These are phyloP conservation scores for Zenarchopterus dispar DNA, from an alignment of 2,797 vertebrate genomes.

Conservation along the genomic window DNA sequence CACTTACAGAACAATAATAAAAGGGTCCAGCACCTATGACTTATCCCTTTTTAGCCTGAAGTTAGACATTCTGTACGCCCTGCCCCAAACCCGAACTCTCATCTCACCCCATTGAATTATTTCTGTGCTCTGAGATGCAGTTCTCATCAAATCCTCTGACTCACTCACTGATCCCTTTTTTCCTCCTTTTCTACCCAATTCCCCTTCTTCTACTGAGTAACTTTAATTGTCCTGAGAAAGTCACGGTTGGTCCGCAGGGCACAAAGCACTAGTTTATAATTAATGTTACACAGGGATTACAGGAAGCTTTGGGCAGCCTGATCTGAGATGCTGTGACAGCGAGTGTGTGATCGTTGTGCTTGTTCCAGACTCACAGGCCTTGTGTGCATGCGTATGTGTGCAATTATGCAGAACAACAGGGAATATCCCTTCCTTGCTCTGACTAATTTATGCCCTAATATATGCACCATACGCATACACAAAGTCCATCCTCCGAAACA, in stretches of 20 bases:
- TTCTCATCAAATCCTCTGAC: constrained; percentile 62
- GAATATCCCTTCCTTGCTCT: constrained; percentile 58
- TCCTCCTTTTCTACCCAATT: constrained; percentile 66
- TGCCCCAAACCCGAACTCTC: constrained; percentile 51
- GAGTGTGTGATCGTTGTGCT: constrained; percentile 77
- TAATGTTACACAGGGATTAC: constrained; percentile 92
- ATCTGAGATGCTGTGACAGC: constrained; percentile 82
- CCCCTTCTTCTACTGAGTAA: constrained; percentile 89
- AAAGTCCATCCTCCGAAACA: constrained; percentile 35
- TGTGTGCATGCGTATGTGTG: constrained; percentile 35
- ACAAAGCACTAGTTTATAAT: constrained; percentile 90
- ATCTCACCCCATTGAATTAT: constrained; percentile 56
- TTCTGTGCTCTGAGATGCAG: constrained; percentile 49
- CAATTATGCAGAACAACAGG: constrained; percentile 64
- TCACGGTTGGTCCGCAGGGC: constrained; percentile 83
- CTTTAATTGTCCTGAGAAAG: constrained; percentile 99
- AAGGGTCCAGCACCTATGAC: constrained; percentile 52
- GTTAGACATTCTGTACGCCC: constrained; percentile 47
- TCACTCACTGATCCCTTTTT: constrained; percentile 66
- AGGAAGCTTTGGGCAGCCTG: constrained; percentile 84
- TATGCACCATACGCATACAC: constrained; percentile 35
- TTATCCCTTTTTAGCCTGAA: constrained; percentile 45
- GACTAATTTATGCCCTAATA: constrained; percentile 72
- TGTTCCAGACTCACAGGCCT: constrained; percentile 50
- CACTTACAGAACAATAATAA: constrained; percentile 54